Percentiles rank a stretch among this genome's conserved stretches.
phyloP scores from a whole-genome alignment of 1,140 invertebrate genomes.

The Tetragonula clypearis region DNA sequence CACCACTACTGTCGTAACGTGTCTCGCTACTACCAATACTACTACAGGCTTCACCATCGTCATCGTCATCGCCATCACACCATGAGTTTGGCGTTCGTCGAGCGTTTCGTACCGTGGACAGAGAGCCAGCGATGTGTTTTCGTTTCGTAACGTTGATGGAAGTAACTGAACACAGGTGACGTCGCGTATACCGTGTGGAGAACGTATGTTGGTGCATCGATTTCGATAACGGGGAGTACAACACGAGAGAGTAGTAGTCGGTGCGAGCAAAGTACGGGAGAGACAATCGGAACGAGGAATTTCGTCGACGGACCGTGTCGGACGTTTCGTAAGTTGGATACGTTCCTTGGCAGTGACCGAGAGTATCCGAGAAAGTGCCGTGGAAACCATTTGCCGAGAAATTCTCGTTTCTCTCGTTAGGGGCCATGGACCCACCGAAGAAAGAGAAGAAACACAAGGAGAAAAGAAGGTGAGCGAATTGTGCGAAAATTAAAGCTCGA shows the following conservation, averaged over 20 bases:
- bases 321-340: constrained; percentile 45
- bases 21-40: constrained; percentile 10
- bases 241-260: neutral
- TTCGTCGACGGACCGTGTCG: neutral
- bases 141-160: constrained; percentile 13
- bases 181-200: constrained; percentile 12
- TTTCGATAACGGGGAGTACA: constrained; percentile 50
- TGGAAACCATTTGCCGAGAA: neutral
- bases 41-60: constrained; percentile 33
- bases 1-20: constrained; percentile 35
- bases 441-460: constrained; percentile 67
- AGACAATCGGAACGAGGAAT: constrained; percentile 40
- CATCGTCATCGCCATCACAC: constrained; percentile 33
- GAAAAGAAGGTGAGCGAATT: constrained; percentile 64
- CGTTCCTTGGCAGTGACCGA: constrained; percentile 70
- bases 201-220: constrained; percentile 50
- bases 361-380: constrained; percentile 53
- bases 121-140: constrained; percentile 23
- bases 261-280: constrained; percentile 53
- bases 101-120: constrained; percentile 9
- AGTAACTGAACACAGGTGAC: constrained; percentile 7
- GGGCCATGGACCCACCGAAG: constrained; percentile 41
- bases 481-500: neutral
- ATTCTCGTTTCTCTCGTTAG: neutral
- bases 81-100: constrained; percentile 48